Evolutionary conservation across 2,797 vertebrate species (phyloP).

Genomic region (Cyprinodon diabolis): DNA sequence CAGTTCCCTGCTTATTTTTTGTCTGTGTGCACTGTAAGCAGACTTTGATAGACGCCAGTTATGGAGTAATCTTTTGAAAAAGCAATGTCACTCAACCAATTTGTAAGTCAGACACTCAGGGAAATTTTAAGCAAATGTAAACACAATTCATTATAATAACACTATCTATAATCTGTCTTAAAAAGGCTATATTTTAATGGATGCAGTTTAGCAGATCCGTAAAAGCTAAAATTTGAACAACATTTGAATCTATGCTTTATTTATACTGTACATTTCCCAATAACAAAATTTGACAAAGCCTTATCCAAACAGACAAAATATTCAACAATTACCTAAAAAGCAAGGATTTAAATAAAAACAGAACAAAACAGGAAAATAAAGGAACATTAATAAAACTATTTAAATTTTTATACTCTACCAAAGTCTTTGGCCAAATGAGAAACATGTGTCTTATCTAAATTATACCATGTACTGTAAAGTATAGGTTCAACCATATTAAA

Average conservation of each 20-base stretch:
- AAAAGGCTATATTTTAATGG: not conserved
- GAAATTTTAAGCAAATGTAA: not conserved
- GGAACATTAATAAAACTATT: not conserved
- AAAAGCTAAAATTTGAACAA: not conserved
- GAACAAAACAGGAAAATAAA: not conserved
- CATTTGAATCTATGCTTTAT: not conserved
- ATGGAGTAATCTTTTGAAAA: slow-evolving; percentile 5
- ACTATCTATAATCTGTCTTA: not conserved
- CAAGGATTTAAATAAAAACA: not conserved
- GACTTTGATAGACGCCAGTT: slow-evolving; percentile 3
- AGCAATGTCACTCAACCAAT: not conserved
- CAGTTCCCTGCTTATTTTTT: not conserved
- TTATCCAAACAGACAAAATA: not conserved
- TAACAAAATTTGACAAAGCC: no score
- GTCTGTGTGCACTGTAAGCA: not conserved
- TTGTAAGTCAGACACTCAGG: not conserved
- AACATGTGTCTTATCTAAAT: no score
- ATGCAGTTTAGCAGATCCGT: not conserved
- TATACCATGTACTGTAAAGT: no score
- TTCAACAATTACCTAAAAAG: not conserved
- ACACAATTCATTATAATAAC: not conserved
- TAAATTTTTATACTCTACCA: not conserved
- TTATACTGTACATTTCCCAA: not conserved
- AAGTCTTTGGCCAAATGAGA: not conserved
- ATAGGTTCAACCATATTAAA: no score